Evolutionary conservation across 1,140 invertebrate genomes (phyloP).

Genomic region (Brachionus rotundiformis): DNA sequence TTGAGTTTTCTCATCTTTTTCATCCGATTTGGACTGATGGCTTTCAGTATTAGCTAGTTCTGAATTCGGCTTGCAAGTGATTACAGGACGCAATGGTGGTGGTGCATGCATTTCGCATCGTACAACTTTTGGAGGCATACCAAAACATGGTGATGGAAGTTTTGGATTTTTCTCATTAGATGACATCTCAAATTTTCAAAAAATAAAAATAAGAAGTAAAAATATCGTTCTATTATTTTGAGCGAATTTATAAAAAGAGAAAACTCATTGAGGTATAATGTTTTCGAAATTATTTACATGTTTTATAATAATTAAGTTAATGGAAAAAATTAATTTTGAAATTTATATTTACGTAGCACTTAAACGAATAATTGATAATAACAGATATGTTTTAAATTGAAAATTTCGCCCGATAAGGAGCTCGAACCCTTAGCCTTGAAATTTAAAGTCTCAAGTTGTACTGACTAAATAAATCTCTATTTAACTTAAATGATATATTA

Average conservation of each 20-base stretch:
- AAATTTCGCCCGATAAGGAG: neutral
- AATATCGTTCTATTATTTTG: too few species aligned
- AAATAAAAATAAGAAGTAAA: neutral
- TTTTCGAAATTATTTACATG: neutral
- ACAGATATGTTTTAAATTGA: too few species aligned
- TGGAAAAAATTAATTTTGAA: neutral
- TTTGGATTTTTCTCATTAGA: neutral
- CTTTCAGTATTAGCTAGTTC: neutral
- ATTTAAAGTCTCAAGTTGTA: constrained; percentile 9
- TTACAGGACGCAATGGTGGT: neutral
- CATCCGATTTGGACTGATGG: neutral
- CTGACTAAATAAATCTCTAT: too few species aligned
- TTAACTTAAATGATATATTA: too few species aligned
- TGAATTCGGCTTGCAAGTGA: neutral
- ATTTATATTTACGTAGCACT: neutral
- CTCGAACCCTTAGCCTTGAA: neutral
- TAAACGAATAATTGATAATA: neutral
- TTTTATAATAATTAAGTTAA: neutral
- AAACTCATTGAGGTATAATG: neutral
- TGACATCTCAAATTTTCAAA: neutral
- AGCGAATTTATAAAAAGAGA: neutral
- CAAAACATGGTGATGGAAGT: neutral
- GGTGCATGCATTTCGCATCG: neutral
- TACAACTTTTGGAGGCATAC: neutral
- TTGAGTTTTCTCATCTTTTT: neutral